phyloP scores from a whole-genome alignment of 2,113 vertebrate species.

The Scolopax mira region DNA sequence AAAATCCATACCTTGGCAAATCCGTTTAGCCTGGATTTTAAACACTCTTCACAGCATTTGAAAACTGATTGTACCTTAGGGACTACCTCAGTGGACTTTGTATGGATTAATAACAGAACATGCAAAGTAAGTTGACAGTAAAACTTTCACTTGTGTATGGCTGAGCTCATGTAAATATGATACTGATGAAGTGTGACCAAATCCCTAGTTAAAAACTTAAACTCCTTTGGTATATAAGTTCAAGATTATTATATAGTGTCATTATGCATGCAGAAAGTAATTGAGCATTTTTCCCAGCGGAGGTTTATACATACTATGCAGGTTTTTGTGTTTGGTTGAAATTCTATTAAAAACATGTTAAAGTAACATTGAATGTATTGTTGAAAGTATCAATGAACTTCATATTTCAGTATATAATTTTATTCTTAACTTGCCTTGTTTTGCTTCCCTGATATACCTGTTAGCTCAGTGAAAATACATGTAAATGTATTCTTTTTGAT shows the following conservation, averaged over 20 bases:
- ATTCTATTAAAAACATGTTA: not conserved
- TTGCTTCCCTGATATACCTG: not conserved
- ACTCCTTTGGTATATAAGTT: not conserved
- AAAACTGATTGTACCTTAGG: constrained; percentile 43
- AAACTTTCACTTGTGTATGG: constrained; percentile 68
- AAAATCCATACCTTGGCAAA: constrained; percentile 67
- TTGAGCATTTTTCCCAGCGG: not conserved
- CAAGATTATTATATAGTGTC: not conserved
- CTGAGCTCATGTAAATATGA: constrained; percentile 60
- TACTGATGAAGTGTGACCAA: constrained; percentile 69
- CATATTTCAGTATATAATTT: not conserved
- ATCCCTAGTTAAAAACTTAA: constrained; percentile 60
- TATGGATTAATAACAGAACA: constrained; percentile 62
- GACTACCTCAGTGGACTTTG: constrained; percentile 46
- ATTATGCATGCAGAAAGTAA: constrained; percentile 34
- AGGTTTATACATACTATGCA: not conserved
- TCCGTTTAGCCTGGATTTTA: constrained; percentile 51
- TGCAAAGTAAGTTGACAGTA: constrained; percentile 67
- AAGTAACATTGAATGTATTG: not conserved
- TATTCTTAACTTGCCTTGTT: not conserved
- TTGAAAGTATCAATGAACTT: not conserved
- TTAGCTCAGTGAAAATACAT: not conserved
- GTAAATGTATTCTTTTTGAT: not conserved
- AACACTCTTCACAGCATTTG: constrained; percentile 36
- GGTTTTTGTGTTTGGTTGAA: constrained; percentile 1